Percentiles rank a stretch among this genome's conserved stretches.
These are phyloP conservation scores for Hypomesus transpacificus DNA, from an alignment of 2,113 vertebrate genomes.

Conservation along the genomic window DNA sequence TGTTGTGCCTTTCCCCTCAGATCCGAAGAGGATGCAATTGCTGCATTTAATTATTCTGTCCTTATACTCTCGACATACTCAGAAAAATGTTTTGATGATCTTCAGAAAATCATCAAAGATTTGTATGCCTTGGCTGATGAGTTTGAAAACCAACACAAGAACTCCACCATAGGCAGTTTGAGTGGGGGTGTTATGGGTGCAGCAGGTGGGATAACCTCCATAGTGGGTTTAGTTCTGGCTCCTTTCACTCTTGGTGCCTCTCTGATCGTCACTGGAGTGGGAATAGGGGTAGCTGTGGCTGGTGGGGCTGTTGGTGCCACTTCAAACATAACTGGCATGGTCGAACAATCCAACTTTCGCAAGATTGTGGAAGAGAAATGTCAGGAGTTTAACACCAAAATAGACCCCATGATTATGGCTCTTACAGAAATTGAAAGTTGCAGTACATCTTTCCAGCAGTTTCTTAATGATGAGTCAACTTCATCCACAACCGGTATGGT, in stretches of 20 bases:
- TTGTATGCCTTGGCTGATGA: slow-evolving; percentile 1
- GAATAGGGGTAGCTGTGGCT: slow-evolving; percentile 24
- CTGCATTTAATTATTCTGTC: too few species aligned
- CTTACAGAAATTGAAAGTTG: too few species aligned
- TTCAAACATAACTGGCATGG: slow-evolving; percentile 31
- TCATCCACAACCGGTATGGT: too few species aligned
- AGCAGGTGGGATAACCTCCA: slow-evolving; percentile 30
- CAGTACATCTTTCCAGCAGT: too few species aligned
- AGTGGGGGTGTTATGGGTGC: slow-evolving; percentile 30
- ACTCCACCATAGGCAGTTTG: slow-evolving; percentile 34
- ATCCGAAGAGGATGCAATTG: too few species aligned
- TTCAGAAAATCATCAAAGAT: neutral
- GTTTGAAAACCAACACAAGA: slow-evolving; percentile 23
- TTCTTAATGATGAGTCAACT: too few species aligned
- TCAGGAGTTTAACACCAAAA: neutral
- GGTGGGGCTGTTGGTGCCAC: slow-evolving; percentile 34
- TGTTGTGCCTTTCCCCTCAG: too few species aligned
- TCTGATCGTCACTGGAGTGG: slow-evolving; percentile 28
- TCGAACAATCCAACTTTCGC: slow-evolving; percentile 13
- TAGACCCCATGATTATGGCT: neutral
- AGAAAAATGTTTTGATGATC: too few species aligned
- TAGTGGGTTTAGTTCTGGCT: slow-evolving; percentile 29
- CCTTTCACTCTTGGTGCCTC: slow-evolving; percentile 40
- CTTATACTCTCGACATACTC: too few species aligned
- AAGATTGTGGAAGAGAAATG: slow-evolving; percentile 23